Conservation (phyloP, 2,113 vertebrate species). For the Capricornis sumatraensis region DNA sequence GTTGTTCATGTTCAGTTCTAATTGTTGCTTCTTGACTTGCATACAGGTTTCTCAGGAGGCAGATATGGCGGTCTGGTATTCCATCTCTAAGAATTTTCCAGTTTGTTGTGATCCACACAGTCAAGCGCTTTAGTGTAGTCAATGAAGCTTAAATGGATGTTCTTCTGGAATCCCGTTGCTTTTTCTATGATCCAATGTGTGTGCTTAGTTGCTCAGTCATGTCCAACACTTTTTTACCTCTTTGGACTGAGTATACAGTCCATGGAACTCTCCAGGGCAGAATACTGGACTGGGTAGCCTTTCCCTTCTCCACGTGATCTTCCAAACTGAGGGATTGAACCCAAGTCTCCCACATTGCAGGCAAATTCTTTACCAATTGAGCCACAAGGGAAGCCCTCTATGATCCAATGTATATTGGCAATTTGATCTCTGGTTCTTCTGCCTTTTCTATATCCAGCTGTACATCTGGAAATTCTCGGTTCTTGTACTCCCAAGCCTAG, state of each 20-base stretch:
- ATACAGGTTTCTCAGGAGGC: background rate
- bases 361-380: background rate
- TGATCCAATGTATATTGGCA: background rate
- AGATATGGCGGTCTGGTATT: background rate
- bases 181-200: background rate
- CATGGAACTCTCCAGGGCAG: background rate
- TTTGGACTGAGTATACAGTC: background rate
- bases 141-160: background rate
- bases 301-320: background rate
- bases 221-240: background rate
- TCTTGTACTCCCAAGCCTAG: fast-evolving
- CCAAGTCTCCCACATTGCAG: background rate
- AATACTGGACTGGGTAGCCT: background rate
- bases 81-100: background rate
- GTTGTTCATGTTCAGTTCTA: background rate
- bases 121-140: background rate
- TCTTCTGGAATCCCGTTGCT: background rate
- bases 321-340: background rate
- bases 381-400: background rate
- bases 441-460: background rate
- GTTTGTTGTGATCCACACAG: background rate
- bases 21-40: background rate
- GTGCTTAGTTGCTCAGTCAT: background rate
- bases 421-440: background rate
- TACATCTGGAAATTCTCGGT: background rate